Evolutionary conservation across 2,888 invertebrate species (phyloP), one percentile per base, ranked within the genome.

Genomic region (Linyphia triangularis): DNA sequence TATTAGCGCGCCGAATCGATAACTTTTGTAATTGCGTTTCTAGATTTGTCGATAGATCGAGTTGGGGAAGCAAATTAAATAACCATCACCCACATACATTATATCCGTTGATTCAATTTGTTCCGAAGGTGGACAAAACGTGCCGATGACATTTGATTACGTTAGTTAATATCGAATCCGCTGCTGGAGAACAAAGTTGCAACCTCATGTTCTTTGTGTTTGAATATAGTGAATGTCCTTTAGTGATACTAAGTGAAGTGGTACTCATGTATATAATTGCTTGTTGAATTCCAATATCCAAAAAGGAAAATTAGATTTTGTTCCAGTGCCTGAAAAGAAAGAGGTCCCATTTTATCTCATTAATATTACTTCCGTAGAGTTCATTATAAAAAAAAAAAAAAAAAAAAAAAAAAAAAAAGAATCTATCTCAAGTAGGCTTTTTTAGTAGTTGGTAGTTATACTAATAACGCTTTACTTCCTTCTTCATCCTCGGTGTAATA

Each of bases 361-460:
- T 30, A 79, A 70, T 61, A 69, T 77, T 65, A 70, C 63, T 85
- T 65, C 57, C 73, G 78, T 86, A 79, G 79, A 65, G 37, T 86
- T 73, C 9, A 6, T 33, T 33, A 6, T 33, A n/a, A n/a, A 51
- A 5, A 51, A 5, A n/a, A n/a, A 51, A 51, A 33, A 33, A 33
- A 77, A 59, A 61, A 70, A 79, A 22, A 51, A n/a, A 70, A 51
- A 33, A 51, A n/a, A n/a, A n/a, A n/a, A n/a, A n/a, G n/a, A n/a
- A 59, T 67, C 57, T 78, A 63, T 79, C 78, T 85, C 63, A 78
- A 67, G 57, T 88, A 88, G 81, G 86, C 86, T 86, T 81, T 79
- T n/a, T 82, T 72, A 72, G 73, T 88, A 81, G 81, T 73, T 82
- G 61, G 73, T 88, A 88, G 86, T 75, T 82, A 51, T 51, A 88